phyloP scores from a whole-genome alignment of 2,888 invertebrate species.

The Lathronympha strigana region DNA sequence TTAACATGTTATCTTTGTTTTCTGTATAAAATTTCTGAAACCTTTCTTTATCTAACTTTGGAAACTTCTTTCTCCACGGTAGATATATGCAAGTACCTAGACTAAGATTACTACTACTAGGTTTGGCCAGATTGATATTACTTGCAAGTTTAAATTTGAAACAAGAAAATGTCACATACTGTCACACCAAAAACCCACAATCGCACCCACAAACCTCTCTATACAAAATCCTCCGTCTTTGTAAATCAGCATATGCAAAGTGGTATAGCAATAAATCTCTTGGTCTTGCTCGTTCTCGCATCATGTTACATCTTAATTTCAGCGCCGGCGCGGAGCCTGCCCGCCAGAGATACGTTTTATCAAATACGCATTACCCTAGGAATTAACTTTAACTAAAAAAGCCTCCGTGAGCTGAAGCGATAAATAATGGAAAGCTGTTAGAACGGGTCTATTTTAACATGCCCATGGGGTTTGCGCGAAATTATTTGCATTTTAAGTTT shows the following conservation, averaged over 20 bases:
- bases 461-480: conserved; percentile 74
- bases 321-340: conserved; percentile 82
- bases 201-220: conserved; percentile 62
- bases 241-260: conserved; percentile 86
- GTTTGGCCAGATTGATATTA: too few species aligned
- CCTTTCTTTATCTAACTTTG: too few species aligned
- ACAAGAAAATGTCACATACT: conserved; percentile 38
- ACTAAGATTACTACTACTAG: too few species aligned
- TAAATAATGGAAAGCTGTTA: conserved; percentile 80
- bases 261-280: conserved; percentile 85
- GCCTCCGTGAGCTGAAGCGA: conserved; percentile 73
- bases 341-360: conserved; percentile 82
- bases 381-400: conserved; percentile 77
- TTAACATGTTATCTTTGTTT: too few species aligned
- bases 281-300: conserved; percentile 85
- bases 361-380: conserved; percentile 83
- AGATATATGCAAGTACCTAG: too few species aligned
- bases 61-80: too few species aligned
- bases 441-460: conserved; percentile 80
- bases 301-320: conserved; percentile 86
- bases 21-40: too few species aligned
- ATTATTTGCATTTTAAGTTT: conserved; percentile 79
- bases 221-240: conserved; percentile 69
- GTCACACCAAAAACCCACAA: conserved; percentile 52
- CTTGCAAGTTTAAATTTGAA: conserved; percentile 11